Conservation (phyloP, 2,888 invertebrate species). For the Sinodicranocentrus sp. region DNA sequence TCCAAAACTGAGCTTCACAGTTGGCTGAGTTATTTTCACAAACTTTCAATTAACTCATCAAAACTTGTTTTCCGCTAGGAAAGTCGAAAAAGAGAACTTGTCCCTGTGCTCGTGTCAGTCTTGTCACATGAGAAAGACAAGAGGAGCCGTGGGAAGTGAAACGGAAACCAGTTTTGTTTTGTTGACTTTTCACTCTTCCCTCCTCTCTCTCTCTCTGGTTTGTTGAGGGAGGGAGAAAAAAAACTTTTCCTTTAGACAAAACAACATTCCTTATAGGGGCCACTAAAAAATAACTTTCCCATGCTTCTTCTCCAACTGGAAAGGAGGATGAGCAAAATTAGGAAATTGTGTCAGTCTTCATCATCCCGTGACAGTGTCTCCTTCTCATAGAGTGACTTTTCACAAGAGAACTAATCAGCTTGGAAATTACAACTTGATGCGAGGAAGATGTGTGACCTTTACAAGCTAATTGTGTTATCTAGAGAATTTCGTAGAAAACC, state of each 20-base stretch:
- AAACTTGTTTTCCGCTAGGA: constrained; percentile 26
- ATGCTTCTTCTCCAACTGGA: too few species aligned
- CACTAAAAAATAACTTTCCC: too few species aligned
- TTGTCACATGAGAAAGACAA: not conserved
- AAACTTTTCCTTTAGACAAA: too few species aligned
- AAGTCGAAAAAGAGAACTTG: not conserved
- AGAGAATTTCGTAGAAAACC: too few species aligned
- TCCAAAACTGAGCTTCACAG: not conserved
- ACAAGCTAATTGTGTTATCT: too few species aligned
- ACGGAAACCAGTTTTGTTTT: constrained; percentile 31
- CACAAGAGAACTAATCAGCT: too few species aligned
- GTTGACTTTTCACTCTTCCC: constrained; percentile 25
- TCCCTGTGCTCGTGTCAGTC: not conserved
- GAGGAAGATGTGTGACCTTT: too few species aligned
- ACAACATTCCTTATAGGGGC: too few species aligned
- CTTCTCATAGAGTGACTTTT: too few species aligned
- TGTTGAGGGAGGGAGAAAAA: too few species aligned
- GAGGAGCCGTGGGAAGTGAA: constrained; percentile 3
- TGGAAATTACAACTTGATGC: too few species aligned
- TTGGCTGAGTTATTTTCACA: constrained; percentile 26
- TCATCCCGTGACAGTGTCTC: not conserved
- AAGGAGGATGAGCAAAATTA: too few species aligned
- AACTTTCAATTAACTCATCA: constrained; percentile 45
- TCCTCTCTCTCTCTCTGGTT: constrained; percentile 3
- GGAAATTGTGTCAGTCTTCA: constrained; percentile 32